Base-by-base conservation (phyloP, 2,888 invertebrate species). In the Ormyrus pomaceus region DNA sequence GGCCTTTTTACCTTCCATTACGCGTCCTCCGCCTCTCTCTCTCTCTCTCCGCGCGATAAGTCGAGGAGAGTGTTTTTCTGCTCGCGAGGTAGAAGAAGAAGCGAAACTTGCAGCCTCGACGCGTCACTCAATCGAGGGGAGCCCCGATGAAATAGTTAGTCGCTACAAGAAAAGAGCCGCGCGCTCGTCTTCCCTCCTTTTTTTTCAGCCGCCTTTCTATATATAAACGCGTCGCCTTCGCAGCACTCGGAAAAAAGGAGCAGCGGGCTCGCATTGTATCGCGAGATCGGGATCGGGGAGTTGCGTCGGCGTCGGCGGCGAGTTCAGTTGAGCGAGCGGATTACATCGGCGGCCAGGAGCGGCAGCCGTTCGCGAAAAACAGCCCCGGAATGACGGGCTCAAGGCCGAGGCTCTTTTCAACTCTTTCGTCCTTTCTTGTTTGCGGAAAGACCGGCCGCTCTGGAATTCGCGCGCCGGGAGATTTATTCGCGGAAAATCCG, bases 101-200 rank as follows among this genome's bases (percentile, higher is more conserved):
- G 46, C 64, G 64, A 34, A 69, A 76, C n/a, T 77, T 64, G n/a
- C 34, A 69, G 55, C 61, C 72, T 73, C 61, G 69, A 50, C 69
- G 79, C 79, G 64, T 70, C 79, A 70, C 46, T 74, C 79, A 74
- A 74, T 73, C 66, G 66, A 4, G 34, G 46, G 55, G 34, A 50
- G 69, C 34, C 65, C 13, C 80, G 68, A 80, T 80, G 80, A 80
- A 80, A 80, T 80, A 77, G 80, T 80, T 72, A 72, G 71, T 71
- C 71, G 56, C 66, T 48, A 51, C 53, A 72, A 72, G 66, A 77
- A 19, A 70, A 76, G 50, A 59, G 64, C 6, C 73, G 59, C 19
- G 34, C n/a, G 46, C 50, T 51, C 66, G 65, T 19, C 58, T 46
- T n/a, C 6, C 11, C n/a, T 56, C 11, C n/a, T 55, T 9, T 13